Base-by-base conservation (phyloP, 2,113 vertebrate species). In the Pogonocichla stellata region DNA sequence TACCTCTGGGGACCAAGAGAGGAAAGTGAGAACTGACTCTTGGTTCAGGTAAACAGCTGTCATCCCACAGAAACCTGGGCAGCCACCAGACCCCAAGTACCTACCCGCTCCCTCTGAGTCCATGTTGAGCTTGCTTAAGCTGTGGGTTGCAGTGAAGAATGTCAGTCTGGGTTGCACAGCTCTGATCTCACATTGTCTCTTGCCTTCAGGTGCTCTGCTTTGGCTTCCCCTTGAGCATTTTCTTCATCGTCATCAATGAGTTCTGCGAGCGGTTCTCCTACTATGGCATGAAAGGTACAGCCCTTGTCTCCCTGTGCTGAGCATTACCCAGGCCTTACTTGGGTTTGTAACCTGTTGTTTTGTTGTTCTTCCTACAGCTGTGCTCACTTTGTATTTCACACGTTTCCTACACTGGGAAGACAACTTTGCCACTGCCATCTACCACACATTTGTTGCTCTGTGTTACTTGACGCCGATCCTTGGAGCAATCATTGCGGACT, bases 241-340 rank as follows among this genome's bases (percentile, higher is more conserved):
- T 99, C 97, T 99, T 99, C 97, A 99, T 99, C 2, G 94, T 99
- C 85, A 66, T 99, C 92, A 99, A 99, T 95, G 99, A 99, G 96
- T 99, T 99, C 98, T 99, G 99, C 3, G 99, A 99, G 96, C 97
- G 99, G 31, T 99, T 99, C 95, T 99, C 99, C 97, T 99, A 99
- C 98, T 99, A 99, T 99, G 99, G 99, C 95, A 99, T 99, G 99
- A 97, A 98, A 98, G 99, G 99, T 99, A 97, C 24, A 84, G 75
- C n/a, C 66, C 1, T 3, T 19, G 5, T 48, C 31, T 69, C 50
- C 50, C 65, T 11, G 2, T 42, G 53, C 18, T 65, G 42, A 28
- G 26, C 10, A 1, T 28, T 57, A 36, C 8, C 13, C 14, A 62
- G 33, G 17, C 36, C 45, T 43, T 14, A 42, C 29, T 50, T 78